phyloP scores from a whole-genome alignment of 2,888 invertebrate genomes.

The Pristionchus maxplancki region DNA sequence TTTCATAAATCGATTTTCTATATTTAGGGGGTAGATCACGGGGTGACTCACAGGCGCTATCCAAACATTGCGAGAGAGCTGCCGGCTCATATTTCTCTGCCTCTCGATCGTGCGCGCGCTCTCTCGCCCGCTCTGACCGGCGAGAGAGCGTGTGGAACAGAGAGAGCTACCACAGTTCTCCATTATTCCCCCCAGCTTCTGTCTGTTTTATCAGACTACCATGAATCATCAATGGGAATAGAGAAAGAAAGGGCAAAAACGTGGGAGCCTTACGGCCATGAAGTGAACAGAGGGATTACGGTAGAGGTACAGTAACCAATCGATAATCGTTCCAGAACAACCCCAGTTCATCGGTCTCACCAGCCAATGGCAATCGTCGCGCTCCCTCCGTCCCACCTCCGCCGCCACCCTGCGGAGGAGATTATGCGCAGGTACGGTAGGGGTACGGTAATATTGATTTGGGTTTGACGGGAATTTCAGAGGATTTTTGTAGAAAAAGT shows the following conservation, averaged over 20 bases:
- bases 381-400: conserved; percentile 62
- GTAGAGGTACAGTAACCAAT: neutral
- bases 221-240: conserved; percentile 9
- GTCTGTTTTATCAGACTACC: conserved; percentile 27
- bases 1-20: neutral
- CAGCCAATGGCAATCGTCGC: neutral
- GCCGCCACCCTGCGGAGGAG: conserved; percentile 59
- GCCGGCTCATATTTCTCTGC: neutral
- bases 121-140: neutral
- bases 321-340: conserved; percentile 47
- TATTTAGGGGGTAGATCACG: neutral
- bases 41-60: neutral
- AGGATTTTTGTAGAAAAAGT: neutral
- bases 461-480: neutral
- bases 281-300: neutral
- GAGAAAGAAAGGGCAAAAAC: neutral
- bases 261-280: neutral
- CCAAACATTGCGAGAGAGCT: neutral
- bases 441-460: neutral
- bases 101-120: neutral
- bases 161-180: neutral
- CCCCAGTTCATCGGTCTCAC: conserved; percentile 35
- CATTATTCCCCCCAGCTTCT: neutral
- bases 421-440: conserved; percentile 50
- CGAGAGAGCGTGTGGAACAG: no score